A percentile compares a stretch with the other conserved stretches of the same genome.
phyloP scores from a whole-genome alignment of 2,113 vertebrate genomes.

The cat (Felis catus) region F.catus_Fca126_mat1.0 CM031414.1:123231001-123231500 shows the following conservation, averaged over 20 bases:
- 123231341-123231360: not conserved
- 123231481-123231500: not conserved
- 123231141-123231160: not conserved
- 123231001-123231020: not conserved
- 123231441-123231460: not conserved
- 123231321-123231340: not conserved
- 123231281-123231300: not conserved
- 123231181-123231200: not conserved
- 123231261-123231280: not conserved
- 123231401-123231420: not conserved
- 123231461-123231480: not conserved
- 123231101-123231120: not conserved
- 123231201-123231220: not conserved
- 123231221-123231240: not conserved
- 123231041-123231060: not conserved
- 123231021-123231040: not conserved
- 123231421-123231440: not conserved
- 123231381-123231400: not conserved
- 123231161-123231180: not conserved
- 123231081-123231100: not conserved
- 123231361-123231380: not conserved
- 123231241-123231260: not conserved
- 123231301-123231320: not conserved
- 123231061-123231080: not conserved
- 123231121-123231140: not conserved